A percentile compares a stretch with the other conserved stretches of the same genome.
phyloP scores from a whole-genome alignment of 2,113 vertebrate species.

The Trematocara zebra region DNA sequence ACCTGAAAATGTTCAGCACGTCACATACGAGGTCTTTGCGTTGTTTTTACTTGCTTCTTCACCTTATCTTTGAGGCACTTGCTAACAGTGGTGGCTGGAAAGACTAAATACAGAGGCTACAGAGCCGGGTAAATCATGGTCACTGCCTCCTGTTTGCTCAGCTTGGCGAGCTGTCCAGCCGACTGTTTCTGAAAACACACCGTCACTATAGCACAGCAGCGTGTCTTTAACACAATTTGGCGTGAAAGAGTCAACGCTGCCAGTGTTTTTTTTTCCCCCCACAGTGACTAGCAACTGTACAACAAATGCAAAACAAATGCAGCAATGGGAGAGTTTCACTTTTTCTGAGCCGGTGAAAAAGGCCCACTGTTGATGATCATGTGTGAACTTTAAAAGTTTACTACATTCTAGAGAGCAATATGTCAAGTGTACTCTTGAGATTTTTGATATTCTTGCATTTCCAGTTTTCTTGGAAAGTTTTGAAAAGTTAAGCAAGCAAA shows the following conservation, averaged over 20 bases:
- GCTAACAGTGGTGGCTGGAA: neutral
- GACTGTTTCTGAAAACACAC: conserved; percentile 2
- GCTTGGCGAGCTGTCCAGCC: neutral
- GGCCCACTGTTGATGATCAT: neutral
- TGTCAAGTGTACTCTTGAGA: neutral
- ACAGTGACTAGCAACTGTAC: neutral
- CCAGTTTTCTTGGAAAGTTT: neutral
- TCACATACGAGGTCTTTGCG: accelerated
- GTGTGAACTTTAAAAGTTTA: neutral
- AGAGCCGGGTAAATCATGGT: neutral
- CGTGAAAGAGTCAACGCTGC: neutral
- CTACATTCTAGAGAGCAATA: neutral
- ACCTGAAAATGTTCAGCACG: neutral
- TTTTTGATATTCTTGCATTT: neutral
- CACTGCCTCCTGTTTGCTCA: neutral
- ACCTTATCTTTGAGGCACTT: neutral
- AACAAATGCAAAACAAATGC: neutral
- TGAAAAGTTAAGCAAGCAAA: neutral
- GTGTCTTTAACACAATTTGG: neutral
- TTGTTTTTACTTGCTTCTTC: neutral
- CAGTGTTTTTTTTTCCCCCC: neutral
- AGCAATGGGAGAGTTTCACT: neutral
- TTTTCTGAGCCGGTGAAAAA: neutral
- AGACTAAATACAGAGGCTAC: neutral
- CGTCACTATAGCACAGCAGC: neutral